Evolutionary conservation across 2,888 invertebrate genomes (phyloP), one percentile per base, ranked within the genome.

Genomic region (Monopis laevigella): DNA sequence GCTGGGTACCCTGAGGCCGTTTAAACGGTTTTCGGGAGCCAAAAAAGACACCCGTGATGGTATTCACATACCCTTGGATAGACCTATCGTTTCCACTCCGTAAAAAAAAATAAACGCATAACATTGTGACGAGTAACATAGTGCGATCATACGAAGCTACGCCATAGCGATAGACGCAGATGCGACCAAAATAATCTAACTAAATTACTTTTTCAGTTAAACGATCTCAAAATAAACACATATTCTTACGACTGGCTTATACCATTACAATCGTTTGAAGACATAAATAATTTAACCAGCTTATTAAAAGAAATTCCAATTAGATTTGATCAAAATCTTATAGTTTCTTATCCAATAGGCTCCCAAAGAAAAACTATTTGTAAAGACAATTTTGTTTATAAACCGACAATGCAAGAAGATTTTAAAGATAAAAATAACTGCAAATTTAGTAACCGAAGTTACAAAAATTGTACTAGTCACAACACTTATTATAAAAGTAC

Each of bases 191-290:
- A n/a, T n/a, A n/a, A n/a, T n/a, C n/a, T n/a, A n/a, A n/a, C n/a
- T n/a, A n/a, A n/a, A n/a, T n/a, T 38, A 27, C 27, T n/a, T 14
- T 68, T 63, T 42, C 51, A 80, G 78, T 53, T 74, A 7, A 59
- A 62, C 39, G 50, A 56, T 24, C 51, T 56, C 39, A 56, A 64
- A 48, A 64, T 72, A 64, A 64, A 69, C 21, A 62, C 60, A 1
- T 62, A 63, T 2, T 60, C 69, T 2, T 68, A 60, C 45, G 80
- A 80, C 47, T 77, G 75, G 75, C 51, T 78, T 2, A 49, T 80
- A 8, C 46, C 59, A 14, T 51, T 64, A 2, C 56, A 59, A 49
- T 65, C 70, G 0, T 52, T 58, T 4, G 46, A 54, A 39, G 69
- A 75, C 44, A 58, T 65, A 26, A 53, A 53, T 39, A 44, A 51